Base-by-base conservation (phyloP, 1,140 invertebrate genomes). In the Drosophila biarmipes region DNA sequence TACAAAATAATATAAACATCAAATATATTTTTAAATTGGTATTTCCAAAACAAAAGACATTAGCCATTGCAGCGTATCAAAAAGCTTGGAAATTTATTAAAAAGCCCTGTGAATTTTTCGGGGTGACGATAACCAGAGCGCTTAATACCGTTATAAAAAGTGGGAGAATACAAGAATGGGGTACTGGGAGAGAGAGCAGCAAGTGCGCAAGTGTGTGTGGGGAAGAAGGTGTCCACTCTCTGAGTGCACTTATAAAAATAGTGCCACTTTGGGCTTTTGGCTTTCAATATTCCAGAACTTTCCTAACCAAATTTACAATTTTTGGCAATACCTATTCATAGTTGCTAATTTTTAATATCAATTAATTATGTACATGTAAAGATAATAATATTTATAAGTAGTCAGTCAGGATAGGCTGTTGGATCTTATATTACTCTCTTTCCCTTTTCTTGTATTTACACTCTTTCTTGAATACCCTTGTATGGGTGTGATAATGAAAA, bases 101-200 rank as follows among this genome's bases (percentile, higher is more conserved):
- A 17, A 31, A 11, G 4, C 4, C n/a, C 10, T 17, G 11, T 0
- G 0, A 15, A 43, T 19, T 49, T 31, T 49, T 31, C 14, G 6
- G 6, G 14, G 14, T 51, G 15, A 12, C 29, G 15, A 51, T 49
- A 31, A 5, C 14, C 17, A 59, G 66, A 77, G 80, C 64, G 68
- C 42, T 49, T 74, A 51, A 84, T 81, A 78, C 80, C 80, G 80
- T 84, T 84, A 84, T 64, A 48, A 62, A 59, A 35, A 19, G 19
- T 14, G 31, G 51, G 31, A 43, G 43, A 51, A 49, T 35, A 52
- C 35, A 40, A 67, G 55, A 55, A 49, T 35, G 17, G 38, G 29
- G 6, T 31, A 49, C 11, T 48, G 40, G 37, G 63, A 62, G 59
- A 24, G 43, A 64, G 55, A 71, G 57, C 35, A 45, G 27, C 40